Percentiles rank a stretch among this genome's conserved stretches.
Conservation (phyloP, 1,140 invertebrate genomes). For the Dendrolimus punctatus region DNA sequence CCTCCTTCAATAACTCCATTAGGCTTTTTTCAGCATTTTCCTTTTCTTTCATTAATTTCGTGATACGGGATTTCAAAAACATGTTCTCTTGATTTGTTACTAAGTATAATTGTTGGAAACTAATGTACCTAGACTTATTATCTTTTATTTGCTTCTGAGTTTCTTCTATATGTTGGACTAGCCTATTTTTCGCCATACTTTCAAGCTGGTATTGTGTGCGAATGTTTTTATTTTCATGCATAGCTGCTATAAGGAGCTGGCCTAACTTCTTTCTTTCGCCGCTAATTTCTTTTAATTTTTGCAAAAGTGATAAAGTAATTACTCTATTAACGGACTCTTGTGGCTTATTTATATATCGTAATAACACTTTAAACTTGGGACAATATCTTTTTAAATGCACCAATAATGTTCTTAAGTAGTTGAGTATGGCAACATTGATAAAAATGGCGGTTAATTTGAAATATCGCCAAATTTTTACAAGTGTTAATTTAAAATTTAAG, state of each 20-base stretch:
- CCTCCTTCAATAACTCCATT: constrained; percentile 37
- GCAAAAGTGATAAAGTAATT: constrained; percentile 31
- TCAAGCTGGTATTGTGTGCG: constrained; percentile 39
- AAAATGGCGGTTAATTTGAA: constrained; percentile 16
- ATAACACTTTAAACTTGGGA: background rate
- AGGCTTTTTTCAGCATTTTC: constrained; percentile 43
- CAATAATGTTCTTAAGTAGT: constrained; percentile 13
- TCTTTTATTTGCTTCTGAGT: constrained; percentile 44
- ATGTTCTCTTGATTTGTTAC: constrained; percentile 48
- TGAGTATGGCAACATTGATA: constrained; percentile 10
- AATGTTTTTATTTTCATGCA: constrained; percentile 51
- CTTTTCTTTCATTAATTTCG: constrained; percentile 41
- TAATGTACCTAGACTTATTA: constrained; percentile 34
- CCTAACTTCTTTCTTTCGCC: constrained; percentile 44
- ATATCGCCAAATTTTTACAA: constrained; percentile 3
- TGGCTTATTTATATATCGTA: background rate
- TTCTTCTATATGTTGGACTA: constrained; percentile 32
- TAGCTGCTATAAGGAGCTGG: constrained; percentile 31
- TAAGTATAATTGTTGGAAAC: constrained; percentile 50
- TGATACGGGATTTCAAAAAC: constrained; percentile 38
- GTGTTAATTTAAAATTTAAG: constrained; percentile 6
- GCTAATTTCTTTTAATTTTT: constrained; percentile 40
- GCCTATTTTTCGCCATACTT: constrained; percentile 37
- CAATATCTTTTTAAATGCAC: background rate
- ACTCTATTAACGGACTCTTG: constrained; percentile 12